Evolutionary conservation across 2,797 vertebrate genomes (phyloP).

Genomic region (Buceros bicornis): DNA sequence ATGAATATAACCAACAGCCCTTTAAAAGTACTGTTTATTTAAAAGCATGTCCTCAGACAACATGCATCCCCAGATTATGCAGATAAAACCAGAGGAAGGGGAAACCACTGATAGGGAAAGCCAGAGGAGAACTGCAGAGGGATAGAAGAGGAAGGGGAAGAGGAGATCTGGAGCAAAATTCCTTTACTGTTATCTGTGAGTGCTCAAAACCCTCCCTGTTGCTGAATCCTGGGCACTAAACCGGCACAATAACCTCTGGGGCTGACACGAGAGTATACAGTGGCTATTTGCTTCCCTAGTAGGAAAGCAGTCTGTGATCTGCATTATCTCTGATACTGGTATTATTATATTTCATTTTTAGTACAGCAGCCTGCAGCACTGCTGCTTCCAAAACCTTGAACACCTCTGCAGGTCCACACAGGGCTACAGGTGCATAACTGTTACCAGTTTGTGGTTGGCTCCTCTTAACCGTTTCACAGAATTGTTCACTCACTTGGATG

Average conservation of each 20-base stretch:
- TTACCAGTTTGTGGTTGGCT: neutral
- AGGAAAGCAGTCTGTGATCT: neutral
- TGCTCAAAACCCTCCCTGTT: neutral
- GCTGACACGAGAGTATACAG: neutral
- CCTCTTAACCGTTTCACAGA: neutral
- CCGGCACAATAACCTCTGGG: neutral
- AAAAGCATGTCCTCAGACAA: neutral
- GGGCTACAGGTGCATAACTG: neutral
- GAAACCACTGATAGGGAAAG: neutral
- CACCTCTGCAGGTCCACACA: neutral
- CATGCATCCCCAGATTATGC: neutral
- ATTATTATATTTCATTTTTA: neutral
- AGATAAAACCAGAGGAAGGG: neutral
- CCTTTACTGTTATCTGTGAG: neutral
- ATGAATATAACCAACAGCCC: neutral
- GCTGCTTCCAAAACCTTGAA: neutral
- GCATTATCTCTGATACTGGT: neutral
- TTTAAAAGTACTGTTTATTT: neutral
- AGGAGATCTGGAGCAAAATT: neutral
- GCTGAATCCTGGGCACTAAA: neutral
- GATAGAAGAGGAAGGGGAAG: neutral
- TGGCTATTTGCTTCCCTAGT: neutral
- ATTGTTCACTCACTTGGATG: neutral
- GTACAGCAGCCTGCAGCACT: neutral
- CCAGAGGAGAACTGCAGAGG: neutral